Evolutionary conservation across 1,140 invertebrate genomes (phyloP), one percentile per base, ranked within the genome.

Genomic region (Hyles euphorbiae): DNA sequence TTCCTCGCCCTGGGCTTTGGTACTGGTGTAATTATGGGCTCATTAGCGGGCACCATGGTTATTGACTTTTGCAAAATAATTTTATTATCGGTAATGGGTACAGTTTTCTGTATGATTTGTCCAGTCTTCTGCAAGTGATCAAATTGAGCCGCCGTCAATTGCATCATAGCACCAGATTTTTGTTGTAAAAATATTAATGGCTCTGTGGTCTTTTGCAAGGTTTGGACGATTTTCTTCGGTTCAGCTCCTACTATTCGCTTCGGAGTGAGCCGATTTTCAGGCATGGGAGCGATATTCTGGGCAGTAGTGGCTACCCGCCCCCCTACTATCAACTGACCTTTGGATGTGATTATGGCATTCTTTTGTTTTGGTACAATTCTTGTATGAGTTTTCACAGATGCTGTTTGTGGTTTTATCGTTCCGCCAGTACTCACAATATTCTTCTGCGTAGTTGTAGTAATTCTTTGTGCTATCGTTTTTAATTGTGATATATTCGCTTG

Each of bases 271-370:
- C 81, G 68, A 62, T 87, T 84, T 66, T 86, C 78, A 4, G 79
- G 80, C 70, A 85, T 72, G 1, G 83, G 78, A 12, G 81, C 76
- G 55, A 92, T 91, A 64, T 88, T 90, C 49, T 91, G 90, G 0
- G 83, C 63, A n/a, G 83, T 72, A 5, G 76, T 76, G 3, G 78
- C 56, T 2, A 83, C 69, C 5, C 81, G 72, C 1, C 83, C 83
- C 1, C 86, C 65, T 68, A 89, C 79, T 11, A 91, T 83, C 22
- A 91, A 79, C 68, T 91, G 89, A 8, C 91, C 80, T 72, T 91
- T 91, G 4, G 91, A 92, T 3, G 85, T 85, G 12, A 90, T 88
- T 45, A 88, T 87, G 58, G 87, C 77, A 65, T 72, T 78, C 54
- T 87, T 86, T 66, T 87, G 83, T 72, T 87, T 89, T 33, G 83